These are phyloP conservation scores for Lepidonotus clava DNA, from an alignment of 2,888 invertebrate species.

Conservation along the genomic window DNA sequence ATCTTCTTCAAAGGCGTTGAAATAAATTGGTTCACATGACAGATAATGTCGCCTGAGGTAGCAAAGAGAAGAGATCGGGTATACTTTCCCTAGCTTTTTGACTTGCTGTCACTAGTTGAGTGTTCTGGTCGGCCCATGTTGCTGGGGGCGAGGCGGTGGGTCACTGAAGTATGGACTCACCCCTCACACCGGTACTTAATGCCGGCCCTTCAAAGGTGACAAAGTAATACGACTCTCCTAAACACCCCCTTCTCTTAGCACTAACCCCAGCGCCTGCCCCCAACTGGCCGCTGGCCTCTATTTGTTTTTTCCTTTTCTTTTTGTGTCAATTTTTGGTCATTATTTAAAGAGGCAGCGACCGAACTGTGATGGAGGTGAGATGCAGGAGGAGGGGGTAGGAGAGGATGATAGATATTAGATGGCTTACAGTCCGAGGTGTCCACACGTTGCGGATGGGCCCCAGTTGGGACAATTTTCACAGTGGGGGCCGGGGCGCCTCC, in stretches of 20 bases:
- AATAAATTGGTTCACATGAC: too few species aligned
- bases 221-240: conserved; percentile 14
- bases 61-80: too few species aligned
- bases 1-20: too few species aligned
- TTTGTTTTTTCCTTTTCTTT: background rate
- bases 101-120: too few species aligned
- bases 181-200: conserved; percentile 8
- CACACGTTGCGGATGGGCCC: background rate
- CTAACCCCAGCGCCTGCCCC: too few species aligned
- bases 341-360: background rate
- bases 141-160: too few species aligned
- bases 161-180: too few species aligned
- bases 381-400: background rate
- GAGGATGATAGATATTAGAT: conserved; percentile 17
- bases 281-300: too few species aligned
- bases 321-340: background rate
- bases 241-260: background rate
- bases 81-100: too few species aligned
- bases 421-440: background rate
- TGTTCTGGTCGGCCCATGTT: too few species aligned
- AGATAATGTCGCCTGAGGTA: too few species aligned
- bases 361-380: background rate
- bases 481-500: background rate
- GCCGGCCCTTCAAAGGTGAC: conserved; percentile 36
- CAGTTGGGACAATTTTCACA: conserved; percentile 27